A percentile compares a stretch with the other conserved stretches of the same genome.
These are phyloP conservation scores for Dorcus parallelipipedus DNA, from an alignment of 2,888 invertebrate genomes.

Conservation along the genomic window DNA sequence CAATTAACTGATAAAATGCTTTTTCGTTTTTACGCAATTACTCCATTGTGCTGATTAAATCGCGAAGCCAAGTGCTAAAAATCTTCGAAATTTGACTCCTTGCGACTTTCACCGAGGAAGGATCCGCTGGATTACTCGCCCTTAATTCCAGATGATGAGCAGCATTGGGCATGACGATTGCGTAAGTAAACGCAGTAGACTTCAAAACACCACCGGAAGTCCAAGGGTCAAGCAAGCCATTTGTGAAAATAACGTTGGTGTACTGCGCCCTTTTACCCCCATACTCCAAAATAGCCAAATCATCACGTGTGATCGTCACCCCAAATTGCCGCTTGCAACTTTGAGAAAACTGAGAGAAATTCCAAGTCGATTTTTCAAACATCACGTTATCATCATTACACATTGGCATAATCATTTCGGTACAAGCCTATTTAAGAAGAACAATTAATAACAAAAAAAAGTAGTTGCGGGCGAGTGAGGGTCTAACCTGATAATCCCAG, in stretches of 20 bases:
- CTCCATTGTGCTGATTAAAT: no score
- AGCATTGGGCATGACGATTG: conserved; percentile 74
- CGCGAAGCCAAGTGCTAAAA: conserved; percentile 60
- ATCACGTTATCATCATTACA: conserved; percentile 71
- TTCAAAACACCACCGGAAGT: conserved; percentile 77
- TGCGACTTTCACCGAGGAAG: conserved; percentile 60
- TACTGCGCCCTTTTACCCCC: conserved; percentile 67
- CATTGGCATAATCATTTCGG: conserved; percentile 96
- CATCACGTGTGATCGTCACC: conserved; percentile 55
- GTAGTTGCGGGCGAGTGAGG: no score
- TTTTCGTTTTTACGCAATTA: no score
- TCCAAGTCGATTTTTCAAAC: conserved; percentile 77
- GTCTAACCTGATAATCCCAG: conserved; percentile 78
- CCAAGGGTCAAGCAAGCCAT: conserved; percentile 86
- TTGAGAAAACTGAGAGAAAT: conserved; percentile 62
- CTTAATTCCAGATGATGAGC: conserved; percentile 87
- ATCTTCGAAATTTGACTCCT: conserved; percentile 60
- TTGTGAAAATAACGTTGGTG: conserved; percentile 76
- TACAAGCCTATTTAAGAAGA: conserved; percentile 66
- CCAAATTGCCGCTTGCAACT: conserved; percentile 69
- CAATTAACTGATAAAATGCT: no score
- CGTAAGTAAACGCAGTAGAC: conserved; percentile 61
- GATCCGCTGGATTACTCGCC: conserved; percentile 61
- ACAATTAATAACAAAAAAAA: neutral
- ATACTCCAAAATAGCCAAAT: conserved; percentile 70